A percentile compares a stretch with the other conserved stretches of the same genome.
phyloP scores from a whole-genome alignment of 2,888 invertebrate species.

The Cheilosia scutellata region DNA sequence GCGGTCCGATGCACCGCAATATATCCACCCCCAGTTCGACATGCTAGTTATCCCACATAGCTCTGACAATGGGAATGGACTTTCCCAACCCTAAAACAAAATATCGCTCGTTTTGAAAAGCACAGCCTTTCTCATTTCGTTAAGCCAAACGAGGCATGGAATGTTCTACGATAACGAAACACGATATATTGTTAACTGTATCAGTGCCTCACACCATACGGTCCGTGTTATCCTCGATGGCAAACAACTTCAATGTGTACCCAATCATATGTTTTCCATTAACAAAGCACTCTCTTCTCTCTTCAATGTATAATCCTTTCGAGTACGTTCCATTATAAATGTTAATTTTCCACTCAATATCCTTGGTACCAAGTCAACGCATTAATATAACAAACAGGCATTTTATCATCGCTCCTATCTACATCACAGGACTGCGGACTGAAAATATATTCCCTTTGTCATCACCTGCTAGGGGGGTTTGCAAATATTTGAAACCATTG shows the following conservation, averaged over 20 bases:
- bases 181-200: neutral
- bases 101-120: neutral
- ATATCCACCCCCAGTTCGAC: too few species aligned
- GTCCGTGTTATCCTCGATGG: neutral
- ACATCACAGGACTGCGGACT: neutral
- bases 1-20: too few species aligned
- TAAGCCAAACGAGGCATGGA: slow-evolving; percentile 4
- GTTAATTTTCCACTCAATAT: slow-evolving; percentile 62
- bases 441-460: slow-evolving; percentile 10
- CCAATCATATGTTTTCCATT: slow-evolving; percentile 25
- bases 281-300: slow-evolving; percentile 22
- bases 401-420: slow-evolving; percentile 31
- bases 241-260: slow-evolving; percentile 26
- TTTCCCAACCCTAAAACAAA: neutral
- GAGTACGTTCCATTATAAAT: slow-evolving; percentile 22
- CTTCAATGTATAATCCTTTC: slow-evolving; percentile 34
- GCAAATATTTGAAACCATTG: slow-evolving; percentile 39
- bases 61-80: too few species aligned
- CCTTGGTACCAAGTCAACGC: slow-evolving; percentile 27
- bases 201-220: neutral
- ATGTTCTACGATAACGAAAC: slow-evolving; percentile 2
- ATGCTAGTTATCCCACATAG: too few species aligned
- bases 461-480: slow-evolving; percentile 14
- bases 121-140: neutral
- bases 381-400: slow-evolving; percentile 33